Base-by-base conservation (phyloP, 2,797 vertebrate genomes). In the Decapterus maruadsi region DNA sequence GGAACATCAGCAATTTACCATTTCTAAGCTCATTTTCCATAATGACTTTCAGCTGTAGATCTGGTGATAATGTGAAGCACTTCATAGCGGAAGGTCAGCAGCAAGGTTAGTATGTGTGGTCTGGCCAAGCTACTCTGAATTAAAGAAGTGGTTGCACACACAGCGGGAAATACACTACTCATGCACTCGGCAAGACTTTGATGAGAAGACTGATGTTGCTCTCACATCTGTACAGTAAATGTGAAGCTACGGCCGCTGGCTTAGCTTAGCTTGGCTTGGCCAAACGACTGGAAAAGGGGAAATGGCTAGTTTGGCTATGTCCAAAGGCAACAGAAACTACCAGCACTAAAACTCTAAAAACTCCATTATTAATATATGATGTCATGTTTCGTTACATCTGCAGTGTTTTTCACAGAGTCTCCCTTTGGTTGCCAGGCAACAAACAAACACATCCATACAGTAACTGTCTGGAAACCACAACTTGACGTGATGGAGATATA, bases 31-130 rank as follows among this genome's bases (percentile, higher is more conserved):
- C 0, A 57, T 40, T 29, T 67, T 51, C 8, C 56, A 1, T 64
- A 56, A 67, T 61, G 50, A 43, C 34, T 43, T n/a, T 22, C 4
- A 34, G 12, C n/a, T 14, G 62, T 26, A 61, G 6, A 68, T 16
- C 16, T 62, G 8, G 10, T 6, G 20, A 17, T 48, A 38, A 43
- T 48, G 11, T 45, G 8, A 73, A 62, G 67, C 4, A 34, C 12
- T 11, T 72, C 4, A 22, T 31, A 10, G 70, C 62, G 19, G 31
- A 76, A 78, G 68, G 77, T 78, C 65, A 71, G 16, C 56, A n/a
- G 36, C 38, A 56, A 78, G 19, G 65, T 65, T 20, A 62, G 45
- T 29, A 29, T n/a, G 36, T 78, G 17, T 20, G 0, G n/a, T 19
- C 14, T 8, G 7, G 36, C 29, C 2, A 31, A 36, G 40, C 8